Conservation (phyloP, 2,888 invertebrate genomes). For the Cosmia pyralina region DNA sequence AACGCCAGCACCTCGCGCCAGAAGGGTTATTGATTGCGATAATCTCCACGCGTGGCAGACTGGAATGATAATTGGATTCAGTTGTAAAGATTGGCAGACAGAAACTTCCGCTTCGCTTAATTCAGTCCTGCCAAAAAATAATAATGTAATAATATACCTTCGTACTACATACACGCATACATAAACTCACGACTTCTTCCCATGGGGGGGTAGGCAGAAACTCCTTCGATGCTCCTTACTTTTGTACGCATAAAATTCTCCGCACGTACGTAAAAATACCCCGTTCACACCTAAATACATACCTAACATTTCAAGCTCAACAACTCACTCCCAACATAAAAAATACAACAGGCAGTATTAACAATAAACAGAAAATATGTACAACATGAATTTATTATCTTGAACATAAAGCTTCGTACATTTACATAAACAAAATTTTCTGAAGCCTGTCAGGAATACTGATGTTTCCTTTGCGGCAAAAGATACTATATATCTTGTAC, state of each 20-base stretch:
- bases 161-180: no score
- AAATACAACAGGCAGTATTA: slow-evolving; percentile 3
- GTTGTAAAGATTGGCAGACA: no score
- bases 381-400: slow-evolving; percentile 27
- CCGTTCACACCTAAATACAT: neutral
- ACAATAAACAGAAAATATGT: slow-evolving; percentile 23
- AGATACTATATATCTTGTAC: neutral
- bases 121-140: no score
- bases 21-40: no score
- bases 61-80: no score
- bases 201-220: no score
- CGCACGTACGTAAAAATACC: neutral
- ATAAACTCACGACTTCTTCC: no score
- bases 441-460: slow-evolving; percentile 10
- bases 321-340: neutral
- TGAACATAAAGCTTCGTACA: neutral
- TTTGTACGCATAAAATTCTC: neutral
- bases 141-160: no score
- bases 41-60: no score
- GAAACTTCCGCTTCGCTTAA: no score
- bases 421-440: slow-evolving; percentile 17
- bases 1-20: no score
- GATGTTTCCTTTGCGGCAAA: slow-evolving; percentile 4
- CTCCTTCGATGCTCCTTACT: no score
- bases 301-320: neutral